Evolutionary conservation across 2,888 invertebrate species (phyloP).

Genomic region (Anaspis maculata): DNA sequence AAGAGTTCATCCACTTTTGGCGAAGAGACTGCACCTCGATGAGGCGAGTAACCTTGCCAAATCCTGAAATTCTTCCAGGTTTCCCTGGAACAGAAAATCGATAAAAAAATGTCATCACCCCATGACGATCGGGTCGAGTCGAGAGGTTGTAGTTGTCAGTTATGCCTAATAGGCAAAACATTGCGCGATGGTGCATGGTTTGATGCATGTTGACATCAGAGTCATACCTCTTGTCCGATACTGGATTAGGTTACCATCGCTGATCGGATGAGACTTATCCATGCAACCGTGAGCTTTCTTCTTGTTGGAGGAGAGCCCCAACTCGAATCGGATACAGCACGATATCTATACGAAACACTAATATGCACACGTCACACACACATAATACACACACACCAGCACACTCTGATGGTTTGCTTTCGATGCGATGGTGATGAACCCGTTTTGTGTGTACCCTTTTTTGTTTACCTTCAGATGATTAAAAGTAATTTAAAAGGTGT

Average conservation of each 20-base stretch:
- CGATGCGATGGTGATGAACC: slow-evolving; percentile 8
- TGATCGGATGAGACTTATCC: slow-evolving; percentile 32
- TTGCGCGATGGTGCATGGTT: neutral
- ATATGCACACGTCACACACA: too few relatives aligned
- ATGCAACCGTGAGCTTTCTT: slow-evolving; percentile 33
- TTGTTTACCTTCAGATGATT: slow-evolving; percentile 18
- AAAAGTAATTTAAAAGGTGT: slow-evolving; percentile 27
- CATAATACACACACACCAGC: too few relatives aligned
- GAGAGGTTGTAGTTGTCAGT: too few relatives aligned
- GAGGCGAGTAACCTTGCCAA: too few relatives aligned
- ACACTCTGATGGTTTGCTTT: slow-evolving; percentile 5
- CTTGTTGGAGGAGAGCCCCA: slow-evolving; percentile 23
- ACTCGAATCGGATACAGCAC: slow-evolving; percentile 8
- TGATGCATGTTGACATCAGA: slow-evolving; percentile 26
- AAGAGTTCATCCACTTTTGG: too few relatives aligned
- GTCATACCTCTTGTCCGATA: slow-evolving; percentile 32
- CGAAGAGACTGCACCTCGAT: too few relatives aligned
- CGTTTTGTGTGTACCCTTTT: slow-evolving; percentile 12
- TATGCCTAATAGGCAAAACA: neutral
- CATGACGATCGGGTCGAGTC: too few relatives aligned
- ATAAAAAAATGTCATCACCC: too few relatives aligned
- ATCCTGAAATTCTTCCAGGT: too few relatives aligned
- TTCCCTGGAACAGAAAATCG: too few relatives aligned
- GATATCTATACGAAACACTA: too few relatives aligned
- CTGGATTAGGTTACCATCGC: slow-evolving; percentile 33